phyloP scores from a whole-genome alignment of 2,113 vertebrate species.

The Atlantisia rogersi region DNA sequence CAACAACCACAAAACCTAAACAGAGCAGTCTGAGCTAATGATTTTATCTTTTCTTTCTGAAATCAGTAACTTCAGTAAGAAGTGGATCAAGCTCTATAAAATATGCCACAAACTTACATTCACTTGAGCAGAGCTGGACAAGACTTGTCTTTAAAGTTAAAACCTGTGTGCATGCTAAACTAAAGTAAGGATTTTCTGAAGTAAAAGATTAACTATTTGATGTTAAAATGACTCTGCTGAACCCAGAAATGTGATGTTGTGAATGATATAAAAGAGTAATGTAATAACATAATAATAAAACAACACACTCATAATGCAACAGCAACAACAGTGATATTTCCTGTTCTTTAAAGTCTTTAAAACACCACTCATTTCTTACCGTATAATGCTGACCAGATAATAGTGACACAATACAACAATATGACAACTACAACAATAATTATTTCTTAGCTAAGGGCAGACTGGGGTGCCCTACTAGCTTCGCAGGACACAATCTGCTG shows the following conservation, averaged over 20 bases:
- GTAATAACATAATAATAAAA: not conserved
- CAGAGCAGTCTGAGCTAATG: not conserved
- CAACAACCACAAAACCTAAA: not conserved
- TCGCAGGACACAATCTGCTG: rapidly evolving
- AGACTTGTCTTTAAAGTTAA: not conserved
- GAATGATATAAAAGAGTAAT: not conserved
- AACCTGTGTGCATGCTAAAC: not conserved
- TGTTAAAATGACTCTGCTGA: not conserved
- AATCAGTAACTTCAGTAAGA: not conserved
- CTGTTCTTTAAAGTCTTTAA: not conserved
- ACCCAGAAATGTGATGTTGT: not conserved
- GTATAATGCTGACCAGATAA: not conserved
- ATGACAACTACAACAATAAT: rapidly evolving
- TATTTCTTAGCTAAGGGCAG: not conserved
- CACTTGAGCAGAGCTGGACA: not conserved
- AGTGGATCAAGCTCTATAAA: not conserved
- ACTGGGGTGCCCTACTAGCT: not conserved
- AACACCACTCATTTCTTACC: not conserved
- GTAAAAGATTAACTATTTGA: not conserved
- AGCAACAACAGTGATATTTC: not conserved
- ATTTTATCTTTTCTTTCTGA: not conserved
- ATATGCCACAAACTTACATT: not conserved
- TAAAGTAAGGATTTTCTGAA: not conserved
- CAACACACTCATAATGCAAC: not conserved
- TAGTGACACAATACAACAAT: rapidly evolving